A percentile compares a stretch with the other conserved stretches of the same genome.
phyloP scores from a whole-genome alignment of 2,113 vertebrate genomes.

The Zosterops borbonicus region DNA sequence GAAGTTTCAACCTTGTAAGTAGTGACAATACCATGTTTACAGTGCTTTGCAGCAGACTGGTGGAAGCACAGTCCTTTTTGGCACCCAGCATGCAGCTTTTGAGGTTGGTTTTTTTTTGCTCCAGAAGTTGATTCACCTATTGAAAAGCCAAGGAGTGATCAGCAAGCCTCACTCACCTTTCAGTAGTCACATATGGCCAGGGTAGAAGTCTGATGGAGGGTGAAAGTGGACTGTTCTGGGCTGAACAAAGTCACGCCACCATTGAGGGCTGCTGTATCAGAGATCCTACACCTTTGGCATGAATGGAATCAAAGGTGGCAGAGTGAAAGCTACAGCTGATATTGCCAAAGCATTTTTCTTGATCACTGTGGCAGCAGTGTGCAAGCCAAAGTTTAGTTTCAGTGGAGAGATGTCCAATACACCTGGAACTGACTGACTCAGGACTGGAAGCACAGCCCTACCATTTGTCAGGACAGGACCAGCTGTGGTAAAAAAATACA shows the following conservation, averaged over 20 bases:
- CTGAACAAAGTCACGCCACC: not conserved
- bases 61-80: not conserved
- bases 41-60: not conserved
- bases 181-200: not conserved
- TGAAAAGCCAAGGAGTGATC: not conserved
- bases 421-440: not conserved
- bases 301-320: not conserved
- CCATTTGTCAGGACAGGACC: not conserved
- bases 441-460: not conserved
- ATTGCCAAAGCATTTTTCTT: not conserved
- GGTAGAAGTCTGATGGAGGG: not conserved
- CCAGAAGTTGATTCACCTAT: not conserved
- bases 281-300: not conserved
- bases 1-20: not conserved
- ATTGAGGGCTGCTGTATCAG: not conserved
- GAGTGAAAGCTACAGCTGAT: not conserved
- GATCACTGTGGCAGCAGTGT: not conserved
- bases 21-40: not conserved
- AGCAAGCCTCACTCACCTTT: not conserved
- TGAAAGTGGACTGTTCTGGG: not conserved
- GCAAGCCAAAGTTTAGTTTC: not conserved
- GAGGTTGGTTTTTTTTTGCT: accelerated
- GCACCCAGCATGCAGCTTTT: not conserved
- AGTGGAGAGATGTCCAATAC: not conserved
- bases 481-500: not conserved